A percentile compares a stretch with the other conserved stretches of the same genome.
These are phyloP conservation scores for Theristicus caerulescens DNA, from an alignment of 2,113 vertebrate genomes.

Conservation along the genomic window DNA sequence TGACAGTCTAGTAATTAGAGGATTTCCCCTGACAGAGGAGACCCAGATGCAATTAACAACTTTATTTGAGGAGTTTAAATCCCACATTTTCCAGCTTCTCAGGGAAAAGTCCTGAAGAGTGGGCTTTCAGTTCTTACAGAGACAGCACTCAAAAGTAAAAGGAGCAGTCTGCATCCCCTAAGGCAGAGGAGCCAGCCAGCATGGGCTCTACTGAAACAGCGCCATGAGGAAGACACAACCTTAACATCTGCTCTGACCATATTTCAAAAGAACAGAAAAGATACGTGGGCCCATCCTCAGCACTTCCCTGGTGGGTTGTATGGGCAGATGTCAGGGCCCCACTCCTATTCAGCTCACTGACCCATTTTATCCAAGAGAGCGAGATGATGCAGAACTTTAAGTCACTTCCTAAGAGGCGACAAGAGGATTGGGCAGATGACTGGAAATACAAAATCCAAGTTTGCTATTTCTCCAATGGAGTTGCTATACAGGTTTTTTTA, in stretches of 20 bases:
- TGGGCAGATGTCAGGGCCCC: background rate
- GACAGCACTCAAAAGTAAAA: background rate
- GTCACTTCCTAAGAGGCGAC: background rate
- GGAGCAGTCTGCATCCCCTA: background rate
- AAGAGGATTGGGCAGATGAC: background rate
- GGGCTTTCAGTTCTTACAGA: background rate
- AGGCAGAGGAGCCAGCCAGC: background rate
- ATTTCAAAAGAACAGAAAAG: background rate
- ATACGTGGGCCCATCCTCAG: background rate
- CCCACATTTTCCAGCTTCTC: background rate
- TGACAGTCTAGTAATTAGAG: background rate
- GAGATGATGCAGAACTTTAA: background rate
- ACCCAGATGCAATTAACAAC: background rate
- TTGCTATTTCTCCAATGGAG: background rate
- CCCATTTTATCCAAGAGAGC: background rate
- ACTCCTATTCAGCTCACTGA: background rate
- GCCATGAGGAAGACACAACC: background rate
- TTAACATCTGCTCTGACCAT: background rate
- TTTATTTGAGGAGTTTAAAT: background rate
- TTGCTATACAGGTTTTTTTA: accelerated
- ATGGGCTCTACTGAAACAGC: background rate
- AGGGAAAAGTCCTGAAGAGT: background rate
- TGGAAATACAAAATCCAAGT: background rate
- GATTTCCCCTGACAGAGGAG: background rate
- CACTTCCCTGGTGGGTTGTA: background rate